phyloP scores from a whole-genome alignment of 2,888 invertebrate species.

The Ommatoiulus sabulosus region DNA sequence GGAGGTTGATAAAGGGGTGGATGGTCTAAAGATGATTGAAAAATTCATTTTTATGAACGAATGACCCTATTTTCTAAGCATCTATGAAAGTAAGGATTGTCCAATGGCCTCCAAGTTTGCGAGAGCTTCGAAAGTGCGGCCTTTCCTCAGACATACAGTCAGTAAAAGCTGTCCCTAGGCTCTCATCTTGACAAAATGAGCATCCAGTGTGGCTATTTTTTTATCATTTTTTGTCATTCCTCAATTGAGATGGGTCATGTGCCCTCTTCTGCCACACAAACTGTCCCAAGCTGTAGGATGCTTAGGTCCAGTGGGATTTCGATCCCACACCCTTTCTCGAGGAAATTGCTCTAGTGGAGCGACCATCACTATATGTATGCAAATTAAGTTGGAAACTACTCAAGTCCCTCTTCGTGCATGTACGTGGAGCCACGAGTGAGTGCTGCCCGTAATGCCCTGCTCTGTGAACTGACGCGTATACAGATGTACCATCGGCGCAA shows the following conservation, averaged over 20 bases:
- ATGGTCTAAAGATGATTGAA: conserved; percentile 44
- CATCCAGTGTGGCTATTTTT: conserved; percentile 22
- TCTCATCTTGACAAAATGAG: conserved; percentile 53
- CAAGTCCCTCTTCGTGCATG: conserved; percentile 19
- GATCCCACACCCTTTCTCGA: conserved; percentile 52
- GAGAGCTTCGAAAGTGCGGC: not conserved
- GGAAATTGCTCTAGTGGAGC: conserved; percentile 52
- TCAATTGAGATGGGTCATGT: conserved; percentile 55
- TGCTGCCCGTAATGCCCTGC: conserved; percentile 49
- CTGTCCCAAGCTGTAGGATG: conserved; percentile 47
- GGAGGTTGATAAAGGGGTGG: not conserved
- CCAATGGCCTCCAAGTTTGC: not conserved
- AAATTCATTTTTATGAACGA: conserved; percentile 38
- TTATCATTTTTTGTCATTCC: conserved; percentile 54
- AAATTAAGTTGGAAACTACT: conserved; percentile 53
- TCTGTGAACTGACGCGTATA: conserved; percentile 46
- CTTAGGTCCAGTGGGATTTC: conserved; percentile 51
- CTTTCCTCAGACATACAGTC: conserved; percentile 23
- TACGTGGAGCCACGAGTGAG: conserved; percentile 3
- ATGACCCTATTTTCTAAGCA: conserved; percentile 48
- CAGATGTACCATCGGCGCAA: not conserved
- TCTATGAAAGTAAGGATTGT: conserved; percentile 8
- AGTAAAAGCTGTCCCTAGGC: conserved; percentile 55
- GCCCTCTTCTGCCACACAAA: conserved; percentile 49
- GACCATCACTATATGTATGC: conserved; percentile 57